phyloP scores from a whole-genome alignment of 2,888 invertebrate genomes.

The Luffia ferchaultella region DNA sequence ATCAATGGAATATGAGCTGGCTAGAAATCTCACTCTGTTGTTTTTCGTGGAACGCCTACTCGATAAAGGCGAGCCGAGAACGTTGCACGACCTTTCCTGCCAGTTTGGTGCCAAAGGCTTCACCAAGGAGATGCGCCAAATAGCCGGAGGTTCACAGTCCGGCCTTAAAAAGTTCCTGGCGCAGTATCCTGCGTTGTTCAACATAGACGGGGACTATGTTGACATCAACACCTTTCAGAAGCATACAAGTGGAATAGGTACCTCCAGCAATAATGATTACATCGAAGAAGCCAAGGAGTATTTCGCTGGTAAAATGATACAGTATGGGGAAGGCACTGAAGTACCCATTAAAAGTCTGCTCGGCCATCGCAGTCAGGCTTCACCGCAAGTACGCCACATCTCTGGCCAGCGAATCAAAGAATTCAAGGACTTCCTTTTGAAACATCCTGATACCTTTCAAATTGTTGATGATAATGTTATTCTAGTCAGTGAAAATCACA shows the following conservation, averaged over 20 bases:
- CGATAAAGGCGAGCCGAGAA: slow-evolving; percentile 95
- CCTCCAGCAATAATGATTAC: slow-evolving; percentile 81
- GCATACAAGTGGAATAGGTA: slow-evolving; percentile 64
- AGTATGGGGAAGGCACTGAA: slow-evolving; percentile 95
- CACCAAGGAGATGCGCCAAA: slow-evolving; percentile 98
- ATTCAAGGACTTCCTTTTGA: slow-evolving; percentile 87
- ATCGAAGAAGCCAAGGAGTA: slow-evolving; percentile 97
- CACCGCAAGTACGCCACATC: slow-evolving; percentile 96
- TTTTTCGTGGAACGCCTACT: slow-evolving; percentile 98
- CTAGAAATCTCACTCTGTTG: slow-evolving; percentile 93
- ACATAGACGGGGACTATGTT: slow-evolving; percentile 92
- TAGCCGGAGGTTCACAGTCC: slow-evolving; percentile 94
- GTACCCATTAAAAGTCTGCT: slow-evolving; percentile 96
- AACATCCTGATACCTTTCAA: slow-evolving; percentile 86
- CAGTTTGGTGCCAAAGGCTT: slow-evolving; percentile 99
- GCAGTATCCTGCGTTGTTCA: slow-evolving; percentile 96
- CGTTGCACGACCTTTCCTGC: slow-evolving; percentile 96
- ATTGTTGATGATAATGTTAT: slow-evolving; percentile 87
- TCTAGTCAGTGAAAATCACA: slow-evolving; percentile 74
- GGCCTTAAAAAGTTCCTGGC: slow-evolving; percentile 96
- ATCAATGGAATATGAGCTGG: slow-evolving; percentile 92
- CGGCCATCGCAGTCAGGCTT: slow-evolving; percentile 96
- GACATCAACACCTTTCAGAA: slow-evolving; percentile 83
- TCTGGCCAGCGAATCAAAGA: slow-evolving; percentile 94
- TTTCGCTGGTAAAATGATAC: slow-evolving; percentile 93